Evolutionary conservation across 1,140 invertebrate species (phyloP).

Genomic region (Proctacanthus coquilletti): DNA sequence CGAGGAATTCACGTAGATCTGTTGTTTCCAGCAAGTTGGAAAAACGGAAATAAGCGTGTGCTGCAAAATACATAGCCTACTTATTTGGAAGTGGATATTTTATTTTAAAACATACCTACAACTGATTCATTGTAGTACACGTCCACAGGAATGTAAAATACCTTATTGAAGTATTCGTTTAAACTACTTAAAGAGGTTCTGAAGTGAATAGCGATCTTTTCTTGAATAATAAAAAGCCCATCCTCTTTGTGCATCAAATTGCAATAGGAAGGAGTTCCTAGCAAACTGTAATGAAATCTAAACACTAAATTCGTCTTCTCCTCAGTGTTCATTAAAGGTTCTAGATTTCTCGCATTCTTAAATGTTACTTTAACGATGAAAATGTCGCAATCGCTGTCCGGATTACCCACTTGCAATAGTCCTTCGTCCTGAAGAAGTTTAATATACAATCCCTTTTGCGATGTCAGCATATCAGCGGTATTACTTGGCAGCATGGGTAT

Average conservation of each 20-base stretch:
- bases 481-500: background rate
- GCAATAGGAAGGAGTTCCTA: background rate
- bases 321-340: background rate
- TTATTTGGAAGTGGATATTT: too few relatives aligned
- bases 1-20: background rate
- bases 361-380: slow-evolving; percentile 2
- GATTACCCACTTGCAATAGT: slow-evolving; percentile 2
- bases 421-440: slow-evolving; percentile 3
- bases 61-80: background rate
- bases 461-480: slow-evolving; percentile 1
- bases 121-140: background rate
- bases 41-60: background rate
- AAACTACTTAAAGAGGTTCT: slow-evolving; percentile 1
- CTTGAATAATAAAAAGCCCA: slow-evolving; percentile 2
- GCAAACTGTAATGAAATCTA: slow-evolving; percentile 2
- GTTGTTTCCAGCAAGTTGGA: background rate
- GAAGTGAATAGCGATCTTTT: slow-evolving; percentile 5
- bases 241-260: background rate
- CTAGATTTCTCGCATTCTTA: background rate
- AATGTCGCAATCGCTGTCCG: slow-evolving; percentile 2
- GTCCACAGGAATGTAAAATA: slow-evolving; percentile 6
- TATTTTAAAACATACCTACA: background rate
- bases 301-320: background rate
- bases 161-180: slow-evolving; percentile 3
- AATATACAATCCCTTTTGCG: slow-evolving; percentile 2